Evolutionary conservation across 2,888 invertebrate genomes (phyloP).

Genomic region (Eupeodes luniger): DNA sequence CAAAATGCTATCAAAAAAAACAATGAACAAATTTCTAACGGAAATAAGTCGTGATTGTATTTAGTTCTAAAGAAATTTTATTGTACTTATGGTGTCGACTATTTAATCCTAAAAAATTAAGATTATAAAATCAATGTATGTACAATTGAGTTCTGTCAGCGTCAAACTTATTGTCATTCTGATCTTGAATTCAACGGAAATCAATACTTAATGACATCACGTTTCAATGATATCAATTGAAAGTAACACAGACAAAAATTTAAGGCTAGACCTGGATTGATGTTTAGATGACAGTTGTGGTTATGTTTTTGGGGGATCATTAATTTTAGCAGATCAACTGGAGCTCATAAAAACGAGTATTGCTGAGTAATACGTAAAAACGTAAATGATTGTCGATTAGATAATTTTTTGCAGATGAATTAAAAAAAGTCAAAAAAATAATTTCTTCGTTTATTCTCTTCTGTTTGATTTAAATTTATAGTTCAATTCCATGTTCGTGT

Average conservation of each 20-base stretch:
- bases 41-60: conserved; percentile 9
- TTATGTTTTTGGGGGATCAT: conserved; percentile 1
- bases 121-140: neutral
- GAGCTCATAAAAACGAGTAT: neutral
- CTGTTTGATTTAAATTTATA: neutral
- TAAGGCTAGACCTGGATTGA: neutral
- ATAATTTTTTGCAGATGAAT: neutral
- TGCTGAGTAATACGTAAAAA: neutral
- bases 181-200: conserved; percentile 55
- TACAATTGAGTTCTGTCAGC: neutral
- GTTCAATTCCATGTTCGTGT: neutral
- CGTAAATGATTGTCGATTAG: neutral
- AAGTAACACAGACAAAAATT: neutral
- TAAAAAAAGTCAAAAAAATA: too few relatives aligned
- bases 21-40: conserved; percentile 6
- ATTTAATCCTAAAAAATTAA: neutral
- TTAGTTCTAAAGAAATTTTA: neutral
- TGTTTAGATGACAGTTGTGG: conserved; percentile 32
- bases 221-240: conserved; percentile 26
- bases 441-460: neutral
- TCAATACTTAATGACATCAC: conserved; percentile 62
- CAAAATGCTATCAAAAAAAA: neutral
- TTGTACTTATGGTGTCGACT: neutral
- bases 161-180: conserved; percentile 54
- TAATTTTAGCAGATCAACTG: neutral